Evolutionary conservation across 2,888 invertebrate genomes (phyloP), one percentile per base, ranked within the genome.

Genomic region (Drosophila peninsularis): DNA sequence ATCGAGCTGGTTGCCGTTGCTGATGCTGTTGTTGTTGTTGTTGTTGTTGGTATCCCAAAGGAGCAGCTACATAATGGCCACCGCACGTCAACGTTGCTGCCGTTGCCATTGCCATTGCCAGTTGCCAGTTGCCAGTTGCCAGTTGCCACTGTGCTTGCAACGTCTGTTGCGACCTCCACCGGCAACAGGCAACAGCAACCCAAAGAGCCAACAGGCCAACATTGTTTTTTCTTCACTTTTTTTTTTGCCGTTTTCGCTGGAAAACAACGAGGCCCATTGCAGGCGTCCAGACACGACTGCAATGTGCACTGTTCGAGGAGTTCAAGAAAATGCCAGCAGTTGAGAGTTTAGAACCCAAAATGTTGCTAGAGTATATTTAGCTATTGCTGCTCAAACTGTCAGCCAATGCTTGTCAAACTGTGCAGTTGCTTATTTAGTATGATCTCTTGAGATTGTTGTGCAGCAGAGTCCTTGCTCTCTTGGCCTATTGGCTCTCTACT

Each of bases 51-150:
- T 61, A 67, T 89, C 88, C 88, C 89, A 74, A 85, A 88, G 85
- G 86, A 85, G 86, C 88, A 77, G 70, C 82, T 49, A 75, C 86
- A 88, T 85, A 85, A 85, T 85, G 89, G 84, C 84, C 88, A 89
- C 85, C 79, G 89, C 88, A 88, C 73, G 88, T 79, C 79, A 75
- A 60, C 89, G 45, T 34, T 50, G 71, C 71, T 67, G 65, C 80
- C 57, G 64, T 53, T 64, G 49, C 49, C 49, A 13, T 49, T 49
- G 49, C 49, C 49, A 34, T 50, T 57, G 71, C 62, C 44, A 44
- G 50, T 44, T 67, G 42, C 42, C 42, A 19, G 17, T 44, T 44
- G 68, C 65, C 69, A 70, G 75, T 50, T 56, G 71, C 62, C 44
- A 50, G 54, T 69, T 53, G 75, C 66, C 71, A 71, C 52, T 37